Percentiles rank a stretch among this genome's conserved stretches.
Evolutionary conservation across 2,888 invertebrate genomes (phyloP).

Genomic region (Bugula neritina): DNA sequence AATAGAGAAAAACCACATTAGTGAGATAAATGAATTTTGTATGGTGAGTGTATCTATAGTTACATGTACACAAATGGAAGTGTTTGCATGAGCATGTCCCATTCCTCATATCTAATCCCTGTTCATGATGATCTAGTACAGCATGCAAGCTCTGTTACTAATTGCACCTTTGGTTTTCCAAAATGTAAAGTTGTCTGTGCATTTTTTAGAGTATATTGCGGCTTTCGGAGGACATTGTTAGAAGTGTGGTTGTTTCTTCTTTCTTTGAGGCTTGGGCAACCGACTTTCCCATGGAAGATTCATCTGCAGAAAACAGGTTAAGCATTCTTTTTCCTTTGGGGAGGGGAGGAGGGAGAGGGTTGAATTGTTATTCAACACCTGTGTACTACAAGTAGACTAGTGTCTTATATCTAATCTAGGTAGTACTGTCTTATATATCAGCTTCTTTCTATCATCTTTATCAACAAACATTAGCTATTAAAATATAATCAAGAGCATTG

Average conservation of each 20-base stretch:
- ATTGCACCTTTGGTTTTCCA: no score
- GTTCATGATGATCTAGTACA: neutral
- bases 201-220: neutral
- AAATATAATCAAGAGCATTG: no score
- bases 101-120: neutral
- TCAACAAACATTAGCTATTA: no score
- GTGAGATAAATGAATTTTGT: constrained; percentile 16
- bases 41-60: neutral
- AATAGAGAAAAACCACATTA: constrained; percentile 13
- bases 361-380: no score
- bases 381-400: no score
- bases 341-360: no score
- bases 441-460: no score
- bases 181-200: no score
- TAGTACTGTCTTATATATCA: no score
- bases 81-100: neutral
- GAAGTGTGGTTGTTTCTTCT: neutral
- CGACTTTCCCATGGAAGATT: neutral
- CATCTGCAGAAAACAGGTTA: neutral
- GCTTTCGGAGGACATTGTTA: neutral
- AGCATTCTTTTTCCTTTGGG: no score
- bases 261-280: constrained; percentile 12
- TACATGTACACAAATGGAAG: neutral
- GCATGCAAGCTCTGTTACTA: no score
- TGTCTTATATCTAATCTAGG: no score